A percentile compares a stretch with the other conserved stretches of the same genome.
Conservation (phyloP, 2,888 invertebrate species). For the Lordiphosa fenestrarum region DNA sequence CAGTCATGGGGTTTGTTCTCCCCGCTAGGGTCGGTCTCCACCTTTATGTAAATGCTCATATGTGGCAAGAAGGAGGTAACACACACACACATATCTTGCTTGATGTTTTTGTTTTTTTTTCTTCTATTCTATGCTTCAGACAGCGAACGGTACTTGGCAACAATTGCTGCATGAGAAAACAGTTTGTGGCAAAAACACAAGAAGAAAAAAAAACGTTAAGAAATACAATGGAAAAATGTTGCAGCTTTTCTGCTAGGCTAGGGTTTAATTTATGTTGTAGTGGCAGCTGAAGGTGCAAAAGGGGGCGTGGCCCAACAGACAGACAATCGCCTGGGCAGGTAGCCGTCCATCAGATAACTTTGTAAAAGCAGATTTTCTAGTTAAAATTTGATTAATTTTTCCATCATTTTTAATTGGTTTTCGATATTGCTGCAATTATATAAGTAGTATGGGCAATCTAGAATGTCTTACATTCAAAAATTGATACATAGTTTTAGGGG, state of each 20-base stretch:
- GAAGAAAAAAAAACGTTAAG: conserved; percentile 10
- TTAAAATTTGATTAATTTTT: too few species aligned
- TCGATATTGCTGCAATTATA: too few species aligned
- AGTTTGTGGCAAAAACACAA: conserved; percentile 50
- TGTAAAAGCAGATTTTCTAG: conserved; percentile 11
- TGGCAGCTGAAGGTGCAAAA: conserved; percentile 27
- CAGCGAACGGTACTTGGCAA: conserved; percentile 66
- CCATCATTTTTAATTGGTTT: too few species aligned
- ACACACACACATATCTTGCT: conserved; percentile 9
- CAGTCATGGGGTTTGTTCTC: conserved; percentile 47
- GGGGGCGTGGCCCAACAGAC: conserved; percentile 34
- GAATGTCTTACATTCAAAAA: too few species aligned
- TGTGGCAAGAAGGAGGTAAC: conserved; percentile 32
- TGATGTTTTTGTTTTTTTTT: background rate
- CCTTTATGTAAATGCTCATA: conserved; percentile 62
- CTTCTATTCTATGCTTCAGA: conserved; percentile 18
- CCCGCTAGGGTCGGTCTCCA: conserved; percentile 11
- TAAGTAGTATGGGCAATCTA: too few species aligned
- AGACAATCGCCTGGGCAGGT: conserved; percentile 3
- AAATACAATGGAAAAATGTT: conserved; percentile 36
- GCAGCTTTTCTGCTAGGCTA: conserved; percentile 23
- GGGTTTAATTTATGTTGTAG: conserved; percentile 55
- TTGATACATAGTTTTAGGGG: too few species aligned
- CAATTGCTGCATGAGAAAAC: conserved; percentile 69
- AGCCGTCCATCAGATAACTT: conserved; percentile 17